Conservation (phyloP, 2,888 invertebrate genomes). For the Phanerotoma sp. region DNA sequence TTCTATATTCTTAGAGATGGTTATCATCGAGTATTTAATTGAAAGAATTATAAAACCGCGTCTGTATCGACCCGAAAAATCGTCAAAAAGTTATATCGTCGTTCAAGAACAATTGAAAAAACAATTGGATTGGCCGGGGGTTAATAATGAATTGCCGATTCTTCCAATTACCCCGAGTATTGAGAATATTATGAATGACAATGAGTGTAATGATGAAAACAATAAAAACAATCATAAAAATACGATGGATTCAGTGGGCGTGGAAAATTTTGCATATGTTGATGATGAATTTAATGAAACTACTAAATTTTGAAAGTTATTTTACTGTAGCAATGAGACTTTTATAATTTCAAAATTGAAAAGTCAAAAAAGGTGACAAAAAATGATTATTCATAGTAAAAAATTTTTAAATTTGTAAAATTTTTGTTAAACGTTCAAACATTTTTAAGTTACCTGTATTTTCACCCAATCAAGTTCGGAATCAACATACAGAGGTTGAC, state of each 20-base stretch:
- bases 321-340: too few relatives aligned
- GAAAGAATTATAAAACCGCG: conserved; percentile 61
- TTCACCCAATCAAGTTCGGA: too few relatives aligned
- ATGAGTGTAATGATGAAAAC: conserved; percentile 18
- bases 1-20: conserved; percentile 62
- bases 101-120: conserved; percentile 63
- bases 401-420: too few relatives aligned
- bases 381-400: too few relatives aligned
- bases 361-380: too few relatives aligned
- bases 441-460: too few relatives aligned
- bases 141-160: conserved; percentile 40
- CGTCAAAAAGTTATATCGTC: conserved; percentile 65
- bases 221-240: conserved; percentile 20
- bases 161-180: conserved; percentile 43
- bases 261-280: conserved; percentile 33
- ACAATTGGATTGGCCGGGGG: conserved; percentile 68
- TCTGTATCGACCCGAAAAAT: conserved; percentile 61
- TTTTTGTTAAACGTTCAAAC: too few relatives aligned
- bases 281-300: conserved; percentile 32
- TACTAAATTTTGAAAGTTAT: conserved; percentile 33
- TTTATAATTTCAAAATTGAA: too few relatives aligned
- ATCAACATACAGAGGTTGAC: too few relatives aligned
- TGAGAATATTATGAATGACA: conserved; percentile 41
- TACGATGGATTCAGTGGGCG: conserved; percentile 13
- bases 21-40: conserved; percentile 64